Base-by-base conservation (phyloP, 2,797 vertebrate genomes). In the Poecilia velifera region DNA sequence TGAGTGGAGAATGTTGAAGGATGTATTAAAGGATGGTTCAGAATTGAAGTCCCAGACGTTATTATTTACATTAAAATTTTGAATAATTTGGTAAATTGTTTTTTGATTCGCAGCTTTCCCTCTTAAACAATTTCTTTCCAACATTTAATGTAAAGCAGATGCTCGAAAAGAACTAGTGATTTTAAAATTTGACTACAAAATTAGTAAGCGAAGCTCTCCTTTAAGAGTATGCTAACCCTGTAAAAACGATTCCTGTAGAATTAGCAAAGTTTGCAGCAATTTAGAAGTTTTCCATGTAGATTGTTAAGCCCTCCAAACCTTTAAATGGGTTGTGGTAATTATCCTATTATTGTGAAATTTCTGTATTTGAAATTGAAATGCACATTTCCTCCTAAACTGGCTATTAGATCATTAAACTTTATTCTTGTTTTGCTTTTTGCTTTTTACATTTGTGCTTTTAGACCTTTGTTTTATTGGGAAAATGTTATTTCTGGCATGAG, bases 61-160 rank as follows among this genome's bases (percentile, higher is more conserved):
- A 47, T 47, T 47, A 28, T 28, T 57, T 13, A 57, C 53, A n/a
- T 57, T 57, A 12, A 55, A 55, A 55, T 31, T 31, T 31, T 31
- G 57, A 59, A 31, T 31, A 3, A 36, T 16, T 8, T 36, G 6
- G 7, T 64, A 36, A 64, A 36, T 36, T 64, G 31, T 72, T 80
- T 84, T 59, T 3, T 84, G 76, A 86, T 73, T 73, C 22, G 59
- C 18, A 25, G 16, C 3, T 62, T 80, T 73, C 13, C 10, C 20
- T 13, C n/a, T 49, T 13, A 36, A 81, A 74, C 74, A 64, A 78
- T 57, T 77, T 34, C 57, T 34, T 14, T 4, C 71, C 83, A 68
- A 57, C 64, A 79, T 51, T 3, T 51, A 80, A 86, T 84, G 57
- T 72, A 79, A 77, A 84, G 72, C 87, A 89, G 87, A 89, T 80